Evolutionary conservation across 2,113 vertebrate genomes (phyloP), one percentile per base, ranked within the genome.

Genomic region (Tyto alba): DNA sequence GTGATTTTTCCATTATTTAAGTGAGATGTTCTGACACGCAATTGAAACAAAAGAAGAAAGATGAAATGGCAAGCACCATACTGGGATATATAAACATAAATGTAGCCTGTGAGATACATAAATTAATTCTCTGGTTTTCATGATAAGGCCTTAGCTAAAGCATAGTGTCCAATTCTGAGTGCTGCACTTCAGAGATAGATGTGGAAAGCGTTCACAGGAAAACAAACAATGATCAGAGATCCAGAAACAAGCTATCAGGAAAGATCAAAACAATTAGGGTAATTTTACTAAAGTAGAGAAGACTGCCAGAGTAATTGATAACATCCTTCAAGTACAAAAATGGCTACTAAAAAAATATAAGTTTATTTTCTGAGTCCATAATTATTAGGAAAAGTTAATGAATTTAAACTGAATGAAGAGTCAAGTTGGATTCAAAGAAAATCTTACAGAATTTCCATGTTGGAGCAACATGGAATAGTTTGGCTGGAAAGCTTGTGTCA

Each of bases 391-490:
- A 4, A 66, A 76, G n/a, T 10, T 32, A 56, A 36, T 57, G 29
- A 5, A 68, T 52, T 74, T 79, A 57, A 69, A 47, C 7, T 63
- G 2, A 4, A 17, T 21, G 13, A 45, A 55, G 14, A 38, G 1
- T 45, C 22, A 57, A 5, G 6, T 3, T 48, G 7, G 4, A 71
- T 21, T 88, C 5, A 36, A 52, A 11, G 30, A 57, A 71, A 57
- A 3, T 5, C 12, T 48, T 56, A 26, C 8, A 32, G 17, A 40
- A 63, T 57, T 79, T 71, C 25, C 7, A 11, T 9, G 3, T 23
- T 67, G 20, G 53, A 67, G 2, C 13, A 68, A 16, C 1, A 0
- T 1, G 1, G 21, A 63, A 53, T 4, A 76, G 3, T 22, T 89
- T 29, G 6, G 0, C 23, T 78, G 27, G 30, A 57, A 69, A 77